Base-by-base conservation (phyloP, 2,797 vertebrate genomes). In the Diceros bicornis region DNA sequence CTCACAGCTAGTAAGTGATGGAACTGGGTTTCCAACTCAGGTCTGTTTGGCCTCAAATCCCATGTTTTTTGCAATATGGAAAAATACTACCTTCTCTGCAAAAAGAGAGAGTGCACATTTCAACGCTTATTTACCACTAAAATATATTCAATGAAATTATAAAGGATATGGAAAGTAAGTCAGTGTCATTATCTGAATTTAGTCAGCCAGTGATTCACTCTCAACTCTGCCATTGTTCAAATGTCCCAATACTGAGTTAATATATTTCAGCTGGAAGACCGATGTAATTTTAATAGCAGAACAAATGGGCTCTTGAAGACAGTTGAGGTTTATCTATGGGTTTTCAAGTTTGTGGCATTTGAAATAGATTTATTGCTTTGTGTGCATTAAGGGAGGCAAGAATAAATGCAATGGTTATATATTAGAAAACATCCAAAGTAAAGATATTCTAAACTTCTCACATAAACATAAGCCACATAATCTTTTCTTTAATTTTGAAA, bases 401-500 rank as follows among this genome's bases (percentile, higher is more conserved):
- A 79, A 52, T 71, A 81, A 79, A 79, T 59, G 37, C 27, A 61
- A 34, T n/a, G 21, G 44, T 13, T 75, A 50, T 41, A 4, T 47
- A 37, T 47, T 59, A 82, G 59, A 62, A 91, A 83, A 93, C 2
- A 27, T 21, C 57, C n/a, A 47, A 82, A 83, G 61, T 89, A 77
- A 82, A 89, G 57, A 47, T 34, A 87, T 69, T 78, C 61, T 64
- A 50, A 44, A 66, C 16, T 59, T 95, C 52, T 89, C 34, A 52
- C 14, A 37, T 37, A 74, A 66, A 41, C 27, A 25, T 34, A 77
- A 62, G 18, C 41, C 41, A 41, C 8, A 57, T 23, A 62, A 64
- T 66, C 72, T 66, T 7, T 1, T 92, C 13, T 86, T 91, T 37
- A 84, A 90, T 79, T 91, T 59, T 83, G 27, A 95, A 94, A 85